These are phyloP conservation scores for Scomber colias DNA, from an alignment of 2,113 vertebrate species.

Conservation along the genomic window DNA sequence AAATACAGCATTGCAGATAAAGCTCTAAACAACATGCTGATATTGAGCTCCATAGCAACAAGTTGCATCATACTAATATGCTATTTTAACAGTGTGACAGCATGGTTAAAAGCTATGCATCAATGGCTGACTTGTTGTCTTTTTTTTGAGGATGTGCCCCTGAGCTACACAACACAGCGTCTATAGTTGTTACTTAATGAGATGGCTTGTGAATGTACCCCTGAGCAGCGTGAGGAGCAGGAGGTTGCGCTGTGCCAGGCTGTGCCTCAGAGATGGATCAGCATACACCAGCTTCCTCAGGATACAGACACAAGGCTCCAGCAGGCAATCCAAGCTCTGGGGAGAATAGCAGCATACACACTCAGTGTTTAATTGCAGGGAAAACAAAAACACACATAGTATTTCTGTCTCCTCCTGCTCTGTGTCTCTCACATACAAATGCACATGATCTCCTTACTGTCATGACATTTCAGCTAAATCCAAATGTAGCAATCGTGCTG, in stretches of 20 bases:
- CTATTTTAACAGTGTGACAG: constrained; percentile 58
- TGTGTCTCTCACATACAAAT: constrained; percentile 26
- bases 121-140: constrained; percentile 53
- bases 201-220: constrained; percentile 85
- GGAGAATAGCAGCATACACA: constrained; percentile 58
- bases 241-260: constrained; percentile 86
- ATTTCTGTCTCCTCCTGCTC: constrained; percentile 16
- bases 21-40: not conserved
- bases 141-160: constrained; percentile 48
- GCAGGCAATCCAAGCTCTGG: constrained; percentile 89
- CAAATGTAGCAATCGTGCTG: constrained; percentile 23
- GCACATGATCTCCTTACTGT: constrained; percentile 23
- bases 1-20: not conserved
- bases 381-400: constrained; percentile 42
- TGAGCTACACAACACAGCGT: constrained; percentile 35
- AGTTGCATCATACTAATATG: constrained; percentile 65
- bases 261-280: constrained; percentile 87
- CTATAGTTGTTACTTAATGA: constrained; percentile 71
- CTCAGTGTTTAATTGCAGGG: constrained; percentile 58
- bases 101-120: constrained; percentile 62
- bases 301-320: constrained; percentile 87
- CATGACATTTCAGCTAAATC: constrained; percentile 34
- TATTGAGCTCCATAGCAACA: constrained; percentile 44
- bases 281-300: constrained; percentile 91
- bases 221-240: constrained; percentile 89